phyloP scores from a whole-genome alignment of 2,888 invertebrate species.

The Eupithecia vulgata region DNA sequence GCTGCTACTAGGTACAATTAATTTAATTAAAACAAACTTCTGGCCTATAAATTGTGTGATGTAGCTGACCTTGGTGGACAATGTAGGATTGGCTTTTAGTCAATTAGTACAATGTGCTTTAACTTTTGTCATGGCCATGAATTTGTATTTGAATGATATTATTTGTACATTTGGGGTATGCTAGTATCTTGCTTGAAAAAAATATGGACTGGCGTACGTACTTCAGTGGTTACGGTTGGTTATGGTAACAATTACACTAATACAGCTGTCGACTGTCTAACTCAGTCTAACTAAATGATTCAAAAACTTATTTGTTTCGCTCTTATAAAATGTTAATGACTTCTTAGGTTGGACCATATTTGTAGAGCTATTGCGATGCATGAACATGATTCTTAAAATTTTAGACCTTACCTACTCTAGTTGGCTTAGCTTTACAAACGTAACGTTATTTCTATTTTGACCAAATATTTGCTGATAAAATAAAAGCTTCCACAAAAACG shows the following conservation, averaged over 20 bases:
- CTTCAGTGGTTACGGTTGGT: background rate
- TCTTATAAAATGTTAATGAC: constrained; percentile 66
- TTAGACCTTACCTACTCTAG: background rate
- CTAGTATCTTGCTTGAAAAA: background rate
- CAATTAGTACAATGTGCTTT: constrained; percentile 3
- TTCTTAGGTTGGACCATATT: constrained; percentile 42
- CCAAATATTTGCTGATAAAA: background rate
- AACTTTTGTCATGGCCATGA: constrained; percentile 4
- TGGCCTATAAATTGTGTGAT: constrained; percentile 3
- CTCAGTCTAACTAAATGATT: too few species aligned
- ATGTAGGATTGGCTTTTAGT: constrained; percentile 2
- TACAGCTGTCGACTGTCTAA: constrained; percentile 19
- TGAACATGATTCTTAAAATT: background rate
- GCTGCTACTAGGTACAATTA: background rate
- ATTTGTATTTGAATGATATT: constrained; percentile 4
- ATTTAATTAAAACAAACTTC: background rate
- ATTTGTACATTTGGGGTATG: background rate
- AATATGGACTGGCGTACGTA: background rate
- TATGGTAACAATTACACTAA: constrained; percentile 12
- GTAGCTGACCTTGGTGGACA: constrained; percentile 5
- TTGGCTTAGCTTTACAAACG: background rate
- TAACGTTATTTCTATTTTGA: background rate
- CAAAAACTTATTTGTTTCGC: constrained; percentile 52
- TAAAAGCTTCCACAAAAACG: background rate
- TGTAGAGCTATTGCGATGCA: background rate